These are phyloP conservation scores for Trisateles emortualis DNA, from an alignment of 2,888 invertebrate species.

Conservation along the genomic window DNA sequence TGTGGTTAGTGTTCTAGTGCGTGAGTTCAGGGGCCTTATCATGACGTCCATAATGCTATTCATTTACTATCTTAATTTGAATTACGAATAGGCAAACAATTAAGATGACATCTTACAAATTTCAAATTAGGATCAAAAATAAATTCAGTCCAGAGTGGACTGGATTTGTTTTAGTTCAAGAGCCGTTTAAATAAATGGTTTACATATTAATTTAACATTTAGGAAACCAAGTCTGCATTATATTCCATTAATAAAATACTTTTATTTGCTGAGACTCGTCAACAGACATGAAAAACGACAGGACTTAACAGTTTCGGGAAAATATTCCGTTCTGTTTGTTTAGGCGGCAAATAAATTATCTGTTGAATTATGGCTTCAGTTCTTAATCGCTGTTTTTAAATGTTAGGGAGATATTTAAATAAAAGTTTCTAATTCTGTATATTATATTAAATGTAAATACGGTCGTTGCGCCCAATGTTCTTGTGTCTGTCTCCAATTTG, in stretches of 20 bases:
- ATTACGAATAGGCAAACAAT: no score
- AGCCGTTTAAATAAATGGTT: no score
- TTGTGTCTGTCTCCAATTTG: constrained; percentile 62
- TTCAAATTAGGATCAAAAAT: no score
- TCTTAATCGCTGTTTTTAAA: constrained; percentile 64
- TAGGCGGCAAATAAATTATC: constrained; percentile 61
- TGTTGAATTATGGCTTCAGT: constrained; percentile 61
- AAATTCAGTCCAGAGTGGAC: no score
- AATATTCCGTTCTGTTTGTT: constrained; percentile 51
- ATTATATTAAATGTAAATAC: constrained; percentile 51
- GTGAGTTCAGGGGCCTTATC: no score
- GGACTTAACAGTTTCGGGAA: constrained; percentile 49
- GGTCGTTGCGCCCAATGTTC: constrained; percentile 61
- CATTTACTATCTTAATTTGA: no score
- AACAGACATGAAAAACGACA: constrained; percentile 33
- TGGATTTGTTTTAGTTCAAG: no score
- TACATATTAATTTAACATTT: background rate
- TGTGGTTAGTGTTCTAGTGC: no score
- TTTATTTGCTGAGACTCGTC: constrained; percentile 25
- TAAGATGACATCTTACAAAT: no score
- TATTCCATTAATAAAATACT: constrained; percentile 29
- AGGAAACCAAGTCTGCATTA: constrained; percentile 6
- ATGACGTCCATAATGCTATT: no score
- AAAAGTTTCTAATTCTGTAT: constrained; percentile 59
- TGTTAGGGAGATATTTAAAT: constrained; percentile 40